A percentile compares a stretch with the other conserved stretches of the same genome.
These are phyloP conservation scores for Hirundo rustica DNA, from an alignment of 2,797 vertebrate genomes.

Conservation along the genomic window DNA sequence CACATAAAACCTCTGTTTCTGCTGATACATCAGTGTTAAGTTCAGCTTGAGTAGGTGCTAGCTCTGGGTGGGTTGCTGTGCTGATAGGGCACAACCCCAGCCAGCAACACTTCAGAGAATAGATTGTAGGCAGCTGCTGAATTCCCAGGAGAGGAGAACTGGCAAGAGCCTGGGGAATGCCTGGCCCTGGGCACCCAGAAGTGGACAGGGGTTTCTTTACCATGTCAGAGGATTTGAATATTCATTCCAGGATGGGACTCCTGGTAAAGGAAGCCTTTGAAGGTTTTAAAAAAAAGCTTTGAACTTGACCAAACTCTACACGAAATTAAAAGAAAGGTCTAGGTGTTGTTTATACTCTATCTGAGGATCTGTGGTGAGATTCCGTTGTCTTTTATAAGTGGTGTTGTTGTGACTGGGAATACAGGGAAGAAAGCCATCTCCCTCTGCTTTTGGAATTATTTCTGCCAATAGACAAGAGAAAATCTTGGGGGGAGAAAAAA, in stretches of 20 bases:
- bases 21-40: neutral
- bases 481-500: neutral
- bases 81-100: neutral
- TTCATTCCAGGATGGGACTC: neutral
- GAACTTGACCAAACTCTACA: neutral
- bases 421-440: neutral
- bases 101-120: neutral
- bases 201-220: neutral
- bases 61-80: neutral
- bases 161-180: neutral
- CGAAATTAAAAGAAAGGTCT: neutral
- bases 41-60: neutral
- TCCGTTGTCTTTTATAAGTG: neutral
- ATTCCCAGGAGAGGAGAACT: neutral
- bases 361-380: neutral
- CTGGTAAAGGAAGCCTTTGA: neutral
- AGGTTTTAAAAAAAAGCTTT: neutral
- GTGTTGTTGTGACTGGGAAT: neutral
- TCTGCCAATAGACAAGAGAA: neutral
- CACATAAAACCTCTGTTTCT: neutral
- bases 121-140: neutral
- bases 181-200: neutral
- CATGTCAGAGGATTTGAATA: rapidly evolving
- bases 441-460: neutral
- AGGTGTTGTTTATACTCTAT: neutral